Evolutionary conservation across 2,113 vertebrate genomes (phyloP), one percentile per base, ranked within the genome.

Genomic region (Callocephalon fimbriatum): DNA sequence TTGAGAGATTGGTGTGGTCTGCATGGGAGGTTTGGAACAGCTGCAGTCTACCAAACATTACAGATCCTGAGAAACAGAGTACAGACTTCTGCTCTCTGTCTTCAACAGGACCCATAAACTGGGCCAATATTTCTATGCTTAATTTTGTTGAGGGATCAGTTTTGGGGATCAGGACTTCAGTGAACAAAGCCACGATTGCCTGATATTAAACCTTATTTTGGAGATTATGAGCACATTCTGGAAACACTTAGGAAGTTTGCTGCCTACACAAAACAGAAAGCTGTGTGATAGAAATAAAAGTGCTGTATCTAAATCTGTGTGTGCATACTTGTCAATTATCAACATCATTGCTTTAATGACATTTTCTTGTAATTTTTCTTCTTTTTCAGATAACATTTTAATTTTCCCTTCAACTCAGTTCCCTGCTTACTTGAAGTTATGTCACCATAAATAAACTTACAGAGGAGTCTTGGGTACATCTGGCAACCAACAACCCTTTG

Each of bases 401-500:
- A 32, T 67, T 88, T 96, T 73, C 15, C 5, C 15, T 65, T 63
- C 11, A 9, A 73, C 42, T 65, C 37, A 44, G 9, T 91, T 93
- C 66, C 71, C 40, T 35, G 8, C 8, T 87, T 17, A 74, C 65
- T 75, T 84, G 40, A 65, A 5, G 2, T 63, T 84, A 26, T 67
- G 47, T 66, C 50, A 56, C n/a, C 65, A 50, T 48, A 86, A 67
- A 95, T 77, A 95, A 95, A 65, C 11, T 51, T 12, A 61, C 14
- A 71, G 38, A 32, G 82, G n/a, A 67, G 25, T 80, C 40, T 63
- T 2, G 23, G 23, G 40, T 87, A 62, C 38, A 90, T 91, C 65
- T 94, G 87, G 63, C 62, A 91, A 70, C 42, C 70, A 86, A 92
- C 73, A 90, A 85, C 22, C n/a, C 82, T 94, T 90, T 66, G 68